Conservation (phyloP, 2,797 vertebrate genomes). For the Monodelphis domestica region DNA sequence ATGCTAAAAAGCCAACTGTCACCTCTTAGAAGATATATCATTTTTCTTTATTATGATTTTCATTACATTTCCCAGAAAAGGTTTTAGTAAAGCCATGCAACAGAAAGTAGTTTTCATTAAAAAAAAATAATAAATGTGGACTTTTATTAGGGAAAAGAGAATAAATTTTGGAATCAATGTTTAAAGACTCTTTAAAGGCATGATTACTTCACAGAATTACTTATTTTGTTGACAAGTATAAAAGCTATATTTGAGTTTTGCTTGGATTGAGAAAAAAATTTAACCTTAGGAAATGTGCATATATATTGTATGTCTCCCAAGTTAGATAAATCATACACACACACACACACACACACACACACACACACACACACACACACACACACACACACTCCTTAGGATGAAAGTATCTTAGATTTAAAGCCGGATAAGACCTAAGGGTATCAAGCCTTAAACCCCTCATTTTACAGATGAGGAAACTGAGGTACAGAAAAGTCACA, state of each 20-base stretch:
- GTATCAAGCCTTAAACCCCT: not conserved
- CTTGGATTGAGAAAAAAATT: constrained; percentile 19
- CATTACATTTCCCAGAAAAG: constrained; percentile 15
- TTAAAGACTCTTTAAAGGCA: not conserved
- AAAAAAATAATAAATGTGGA: constrained; percentile 18
- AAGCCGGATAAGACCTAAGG: not conserved
- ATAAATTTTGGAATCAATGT: constrained; percentile 22
- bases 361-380: constrained; percentile 12
- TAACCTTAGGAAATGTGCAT: not conserved
- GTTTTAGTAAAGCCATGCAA: constrained; percentile 14
- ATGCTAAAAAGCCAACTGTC: constrained; percentile 60
- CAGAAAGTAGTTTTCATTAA: not conserved
- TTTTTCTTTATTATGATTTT: constrained; percentile 36
- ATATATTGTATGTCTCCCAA: not conserved
- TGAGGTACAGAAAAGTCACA: not conserved
- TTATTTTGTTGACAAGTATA: constrained; percentile 19
- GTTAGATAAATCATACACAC: not conserved
- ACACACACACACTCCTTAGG: not conserved
- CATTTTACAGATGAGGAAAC: not conserved
- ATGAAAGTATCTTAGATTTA: not conserved
- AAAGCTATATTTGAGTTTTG: not conserved
- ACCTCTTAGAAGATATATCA: constrained; percentile 14
- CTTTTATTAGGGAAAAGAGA: constrained; percentile 47
- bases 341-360: constrained; percentile 2
- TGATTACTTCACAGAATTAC: not conserved